A percentile compares a stretch with the other conserved stretches of the same genome.
Conservation (phyloP, 2,888 invertebrate species). For the Rhagium mordax region DNA sequence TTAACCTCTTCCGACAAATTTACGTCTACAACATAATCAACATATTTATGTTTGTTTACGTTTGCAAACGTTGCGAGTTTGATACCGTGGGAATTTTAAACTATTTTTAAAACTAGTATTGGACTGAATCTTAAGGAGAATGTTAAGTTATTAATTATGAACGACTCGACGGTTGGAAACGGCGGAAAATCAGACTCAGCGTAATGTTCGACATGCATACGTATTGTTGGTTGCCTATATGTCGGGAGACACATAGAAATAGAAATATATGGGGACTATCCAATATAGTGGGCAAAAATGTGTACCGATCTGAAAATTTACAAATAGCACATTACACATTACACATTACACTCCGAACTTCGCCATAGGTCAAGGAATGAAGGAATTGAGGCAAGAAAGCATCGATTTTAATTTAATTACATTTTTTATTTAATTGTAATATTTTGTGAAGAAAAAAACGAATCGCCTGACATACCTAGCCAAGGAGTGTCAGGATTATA, state of each 20-base stretch:
- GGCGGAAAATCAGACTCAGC: neutral
- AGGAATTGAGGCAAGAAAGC: too few relatives aligned
- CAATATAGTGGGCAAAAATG: neutral
- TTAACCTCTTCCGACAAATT: neutral
- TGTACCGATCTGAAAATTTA: neutral
- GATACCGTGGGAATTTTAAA: neutral
- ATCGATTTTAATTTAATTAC: too few relatives aligned
- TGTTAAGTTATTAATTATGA: neutral
- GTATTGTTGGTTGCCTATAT: neutral
- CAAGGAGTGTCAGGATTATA: too few relatives aligned
- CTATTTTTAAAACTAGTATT: neutral
- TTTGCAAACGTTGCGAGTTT: neutral
- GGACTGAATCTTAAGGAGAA: neutral
- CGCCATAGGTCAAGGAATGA: too few relatives aligned
- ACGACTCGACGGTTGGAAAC: neutral
- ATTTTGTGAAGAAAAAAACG: too few relatives aligned
- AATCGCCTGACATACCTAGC: too few relatives aligned
- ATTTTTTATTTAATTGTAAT: too few relatives aligned
- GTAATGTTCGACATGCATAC: neutral
- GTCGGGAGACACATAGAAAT: neutral
- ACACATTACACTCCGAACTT: too few relatives aligned
- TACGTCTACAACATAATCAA: neutral
- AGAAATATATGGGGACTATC: neutral
- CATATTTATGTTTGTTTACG: neutral
- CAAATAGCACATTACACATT: too few relatives aligned